Percentiles rank a stretch among this genome's conserved stretches.
Conservation (phyloP, 64 coral and sea anemone genomes). For the Cladopsammia gracilis region DNA sequence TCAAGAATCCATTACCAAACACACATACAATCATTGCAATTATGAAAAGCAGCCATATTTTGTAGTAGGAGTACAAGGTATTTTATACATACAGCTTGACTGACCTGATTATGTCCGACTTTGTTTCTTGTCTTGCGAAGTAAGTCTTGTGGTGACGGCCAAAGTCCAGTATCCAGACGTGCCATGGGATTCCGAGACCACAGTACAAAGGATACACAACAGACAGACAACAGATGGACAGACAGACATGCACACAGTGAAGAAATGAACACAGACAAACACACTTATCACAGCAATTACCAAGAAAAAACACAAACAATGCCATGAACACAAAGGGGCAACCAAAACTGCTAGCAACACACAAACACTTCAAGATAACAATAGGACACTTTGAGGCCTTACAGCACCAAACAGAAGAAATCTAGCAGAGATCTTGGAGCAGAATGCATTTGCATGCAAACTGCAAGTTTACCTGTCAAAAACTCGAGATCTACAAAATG, state of each 20-base stretch:
- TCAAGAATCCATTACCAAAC: constrained; percentile 28
- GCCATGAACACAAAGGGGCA: too few species aligned
- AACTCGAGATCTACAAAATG: too few species aligned
- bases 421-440: too few species aligned
- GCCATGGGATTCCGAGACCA: constrained; percentile 8
- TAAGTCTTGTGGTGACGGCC: background rate
- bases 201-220: background rate
- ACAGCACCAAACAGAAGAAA: too few species aligned
- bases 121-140: constrained; percentile 46
- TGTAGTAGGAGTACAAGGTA: background rate
- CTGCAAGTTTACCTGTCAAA: too few species aligned
- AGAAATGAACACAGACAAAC: too few species aligned
- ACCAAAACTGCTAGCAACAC: too few species aligned
- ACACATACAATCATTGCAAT: background rate
- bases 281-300: too few species aligned
- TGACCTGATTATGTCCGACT: constrained; percentile 49
- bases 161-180: constrained; percentile 27
- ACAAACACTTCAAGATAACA: too few species aligned
- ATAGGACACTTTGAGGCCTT: too few species aligned
- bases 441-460: too few species aligned
- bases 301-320: too few species aligned
- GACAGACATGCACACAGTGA: background rate
- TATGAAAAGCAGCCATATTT: background rate
- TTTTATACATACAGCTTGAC: constrained; percentile 28
- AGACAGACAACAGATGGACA: background rate